phyloP scores from a whole-genome alignment of 2,797 vertebrate genomes.

The Heteromormyrus szaboi region DNA sequence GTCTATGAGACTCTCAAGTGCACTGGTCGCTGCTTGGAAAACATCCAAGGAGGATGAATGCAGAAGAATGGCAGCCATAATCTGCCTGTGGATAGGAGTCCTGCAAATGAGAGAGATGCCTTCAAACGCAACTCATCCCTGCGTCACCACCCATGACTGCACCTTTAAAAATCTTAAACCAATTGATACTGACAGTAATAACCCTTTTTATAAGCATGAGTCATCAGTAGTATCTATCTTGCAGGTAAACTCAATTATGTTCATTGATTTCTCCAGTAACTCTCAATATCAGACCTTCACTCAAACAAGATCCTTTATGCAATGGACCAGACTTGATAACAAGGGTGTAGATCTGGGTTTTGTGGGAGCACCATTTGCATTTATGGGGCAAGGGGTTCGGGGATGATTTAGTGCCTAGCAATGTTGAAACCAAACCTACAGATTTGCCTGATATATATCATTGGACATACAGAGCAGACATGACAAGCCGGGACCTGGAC shows the following conservation, averaged over 20 bases:
- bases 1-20: conserved; percentile 72
- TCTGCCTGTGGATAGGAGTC: conserved; percentile 74
- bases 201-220: neutral
- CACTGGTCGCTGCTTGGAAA: conserved; percentile 77
- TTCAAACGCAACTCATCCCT: neutral
- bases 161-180: neutral
- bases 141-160: neutral
- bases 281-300: neutral
- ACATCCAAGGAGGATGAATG: conserved; percentile 77
- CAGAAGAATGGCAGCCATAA: conserved; percentile 86
- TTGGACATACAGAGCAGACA: neutral
- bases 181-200: neutral
- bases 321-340: neutral
- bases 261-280: neutral
- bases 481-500: neutral
- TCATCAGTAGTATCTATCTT: neutral
- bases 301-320: neutral
- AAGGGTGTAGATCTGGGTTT: neutral
- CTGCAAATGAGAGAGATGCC: conserved; percentile 51
- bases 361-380: neutral
- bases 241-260: neutral
- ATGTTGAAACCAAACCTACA: neutral
- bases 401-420: neutral
- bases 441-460: neutral
- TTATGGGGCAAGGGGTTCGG: neutral